phyloP scores from a whole-genome alignment of 2,888 invertebrate species.

The Brenthis daphne region DNA sequence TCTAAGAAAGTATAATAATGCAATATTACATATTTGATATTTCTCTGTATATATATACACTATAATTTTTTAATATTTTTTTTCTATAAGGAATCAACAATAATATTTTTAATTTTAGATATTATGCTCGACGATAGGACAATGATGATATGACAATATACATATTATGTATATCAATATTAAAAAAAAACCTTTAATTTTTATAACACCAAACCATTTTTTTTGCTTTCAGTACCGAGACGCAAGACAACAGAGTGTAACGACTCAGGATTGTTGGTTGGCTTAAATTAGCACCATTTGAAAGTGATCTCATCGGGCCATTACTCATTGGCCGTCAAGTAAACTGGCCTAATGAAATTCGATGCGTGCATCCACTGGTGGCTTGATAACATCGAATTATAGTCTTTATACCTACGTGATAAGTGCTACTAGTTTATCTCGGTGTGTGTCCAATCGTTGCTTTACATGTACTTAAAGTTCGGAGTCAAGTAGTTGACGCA shows the following conservation, averaged over 20 bases:
- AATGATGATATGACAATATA: no score
- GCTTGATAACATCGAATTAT: conserved; percentile 2
- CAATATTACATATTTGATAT: no score
- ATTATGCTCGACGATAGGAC: no score
- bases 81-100: no score
- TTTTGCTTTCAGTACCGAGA: conserved; percentile 30
- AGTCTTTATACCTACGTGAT: conserved; percentile 15
- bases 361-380: conserved; percentile 37
- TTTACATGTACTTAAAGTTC: conserved; percentile 26
- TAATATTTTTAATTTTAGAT: no score
- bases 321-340: conserved; percentile 68
- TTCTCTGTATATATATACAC: no score
- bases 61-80: no score
- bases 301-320: conserved; percentile 74
- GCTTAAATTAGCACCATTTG: conserved; percentile 69
- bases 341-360: conserved; percentile 46
- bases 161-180: no score
- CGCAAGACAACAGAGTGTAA: conserved; percentile 56
- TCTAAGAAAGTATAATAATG: no score
- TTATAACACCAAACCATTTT: neutral
- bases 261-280: conserved; percentile 56
- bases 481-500: conserved; percentile 26
- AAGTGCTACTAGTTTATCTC: conserved; percentile 12
- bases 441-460: conserved; percentile 27
- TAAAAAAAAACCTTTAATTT: no score